Base-by-base conservation (phyloP, 2,113 vertebrate genomes). In the Phyllostomus hastatus region DNA sequence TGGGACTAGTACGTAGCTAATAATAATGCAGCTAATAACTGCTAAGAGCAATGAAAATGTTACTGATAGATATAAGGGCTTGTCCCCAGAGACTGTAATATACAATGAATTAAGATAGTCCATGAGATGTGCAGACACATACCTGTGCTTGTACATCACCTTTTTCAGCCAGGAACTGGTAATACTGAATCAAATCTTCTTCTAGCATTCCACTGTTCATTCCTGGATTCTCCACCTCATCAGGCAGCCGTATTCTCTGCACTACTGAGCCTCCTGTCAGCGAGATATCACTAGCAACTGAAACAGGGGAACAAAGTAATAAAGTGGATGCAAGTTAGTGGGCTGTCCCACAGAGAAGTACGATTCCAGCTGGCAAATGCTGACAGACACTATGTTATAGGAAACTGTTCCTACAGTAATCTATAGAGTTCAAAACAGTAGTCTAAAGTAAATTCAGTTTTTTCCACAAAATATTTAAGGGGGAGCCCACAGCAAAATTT, bases 91-190 rank as follows among this genome's bases (percentile, higher is more conserved):
- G 14, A 38, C 10, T 33, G n/a, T 35, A 61, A 46, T 2, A 92
- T 1, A 38, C 38, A 88, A 48, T 8, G 33, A 12, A 46, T 19
- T 19, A 38, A 81, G 54, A 52, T 1, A 50, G 3, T 20, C n/a
- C 41, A 19, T 0, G 31, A 92, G 35, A 83, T 10, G 41, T 6
- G 54, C n/a, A 61, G 89, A 89, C 83, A 91, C 95, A 75, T 97
- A 99, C 99, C 99, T 99, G 99, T 50, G 99, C 99, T 98, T 99
- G 99, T 33, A 99, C 99, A n/a, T 99, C 99, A 88, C 99, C 99
- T 79, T 99, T 99, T 98, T 99, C 99, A 78, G 99, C 99, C 94
- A 99, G 98, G 95, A 99, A 99, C 98, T 99, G 99, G 89, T 99
- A 99, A 98, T 99, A 99, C 86, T 99, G 99, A 98, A 99, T 99